A percentile compares a stretch with the other conserved stretches of the same genome.
These are phyloP conservation scores for Phainopepla nitens DNA, from an alignment of 2,113 vertebrate species.

Conservation along the genomic window DNA sequence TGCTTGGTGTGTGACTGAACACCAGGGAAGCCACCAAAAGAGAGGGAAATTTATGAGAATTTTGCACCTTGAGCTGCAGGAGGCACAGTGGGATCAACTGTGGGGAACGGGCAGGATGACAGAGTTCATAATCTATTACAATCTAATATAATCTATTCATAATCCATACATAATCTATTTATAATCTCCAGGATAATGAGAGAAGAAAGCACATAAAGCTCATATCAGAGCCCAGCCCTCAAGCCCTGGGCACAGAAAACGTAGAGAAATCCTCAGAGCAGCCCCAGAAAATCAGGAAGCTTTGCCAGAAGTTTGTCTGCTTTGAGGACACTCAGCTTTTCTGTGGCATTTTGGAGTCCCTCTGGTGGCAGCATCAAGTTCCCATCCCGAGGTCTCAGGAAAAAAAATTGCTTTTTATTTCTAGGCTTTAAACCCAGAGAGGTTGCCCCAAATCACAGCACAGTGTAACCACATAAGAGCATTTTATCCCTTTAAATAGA, in stretches of 20 bases:
- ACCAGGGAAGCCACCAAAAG: neutral
- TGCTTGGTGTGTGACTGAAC: neutral
- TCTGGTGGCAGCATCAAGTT: neutral
- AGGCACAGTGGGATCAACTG: fast-evolving
- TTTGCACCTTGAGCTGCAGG: neutral
- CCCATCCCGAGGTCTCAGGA: neutral
- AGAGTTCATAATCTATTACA: neutral
- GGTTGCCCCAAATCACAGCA: neutral
- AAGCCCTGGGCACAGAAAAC: fast-evolving
- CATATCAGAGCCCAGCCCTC: neutral
- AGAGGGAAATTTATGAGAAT: neutral
- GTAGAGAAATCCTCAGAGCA: neutral
- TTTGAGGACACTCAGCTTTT: fast-evolving
- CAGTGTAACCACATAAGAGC: fast-evolving
- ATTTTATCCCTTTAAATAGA: neutral
- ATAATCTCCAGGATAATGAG: neutral
- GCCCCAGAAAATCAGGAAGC: neutral
- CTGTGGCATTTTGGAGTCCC: neutral
- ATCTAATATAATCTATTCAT: neutral
- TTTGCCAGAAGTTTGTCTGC: neutral
- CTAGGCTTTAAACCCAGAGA: neutral
- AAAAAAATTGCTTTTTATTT: neutral
- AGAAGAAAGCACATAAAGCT: neutral
- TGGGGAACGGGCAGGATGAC: neutral
- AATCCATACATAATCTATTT: neutral